Base-by-base conservation (phyloP, 1,140 invertebrate species). In the Anastatus disparis region DNA sequence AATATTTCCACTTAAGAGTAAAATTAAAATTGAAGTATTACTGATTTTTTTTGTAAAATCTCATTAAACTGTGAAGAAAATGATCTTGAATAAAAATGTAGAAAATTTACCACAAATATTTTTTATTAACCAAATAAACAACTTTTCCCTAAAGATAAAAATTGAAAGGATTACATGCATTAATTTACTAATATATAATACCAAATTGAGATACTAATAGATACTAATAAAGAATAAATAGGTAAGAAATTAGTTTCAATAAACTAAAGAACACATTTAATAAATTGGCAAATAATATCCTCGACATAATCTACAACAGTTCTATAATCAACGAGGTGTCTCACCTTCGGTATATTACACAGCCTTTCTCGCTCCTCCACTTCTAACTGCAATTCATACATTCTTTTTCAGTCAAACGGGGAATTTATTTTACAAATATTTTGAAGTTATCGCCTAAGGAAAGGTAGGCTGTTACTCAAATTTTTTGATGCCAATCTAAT, bases 331-430 rank as follows among this genome's bases (percentile, higher is more conserved):
- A 72, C 75, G 74, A 74, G 77, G 72, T 76, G 70, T 81, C 82
- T 84, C 81, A 84, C 82, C 82, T 84, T 84, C 77, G 81, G 81
- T 84, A 84, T 84, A 82, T 84, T 84, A 84, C 82, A 84, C 81
- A 84, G 82, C 83, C 83, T 84, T 80, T 84, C 83, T 82, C 83
- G 83, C 80, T 84, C 83, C 80, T 84, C 83, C 81, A 83, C 79
- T 81, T 84, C 81, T 83, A 84, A 84, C 82, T 84, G 81, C 75
- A 83, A 84, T 82, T 83, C 76, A 83, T 80, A 83, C 78, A 76
- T 78, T 80, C 81, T 77, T 75, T n/a, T 82, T 82, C 81, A 82
- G 77, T 82, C 78, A 82, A 81, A 79, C 76, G 66, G 55, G 48
- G 69, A 46, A 56, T 59, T 42, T 42, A 70, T 61, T 63, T 62